Conservation (phyloP, 2,888 invertebrate genomes). For the Calameuta idolon region DNA sequence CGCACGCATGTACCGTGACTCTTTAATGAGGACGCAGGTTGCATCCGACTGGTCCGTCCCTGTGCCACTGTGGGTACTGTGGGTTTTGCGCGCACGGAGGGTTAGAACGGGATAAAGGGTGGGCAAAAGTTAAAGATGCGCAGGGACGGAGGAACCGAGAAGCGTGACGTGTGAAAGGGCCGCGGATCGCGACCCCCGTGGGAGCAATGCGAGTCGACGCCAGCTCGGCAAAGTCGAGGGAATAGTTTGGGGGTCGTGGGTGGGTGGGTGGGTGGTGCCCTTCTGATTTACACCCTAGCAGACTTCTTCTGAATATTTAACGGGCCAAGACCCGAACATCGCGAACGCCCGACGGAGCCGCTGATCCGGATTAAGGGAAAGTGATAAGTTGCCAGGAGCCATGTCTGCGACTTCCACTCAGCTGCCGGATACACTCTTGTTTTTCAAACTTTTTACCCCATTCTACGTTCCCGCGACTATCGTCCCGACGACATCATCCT, state of each 20-base stretch:
- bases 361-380: slow-evolving; percentile 58
- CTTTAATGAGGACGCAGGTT: no score
- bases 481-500: no score
- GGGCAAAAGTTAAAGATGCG: not conserved
- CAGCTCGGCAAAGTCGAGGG: slow-evolving; percentile 22
- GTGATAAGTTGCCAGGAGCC: slow-evolving; percentile 51
- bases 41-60: no score
- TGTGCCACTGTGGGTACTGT: no score
- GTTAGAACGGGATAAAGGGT: no score
- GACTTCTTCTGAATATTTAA: slow-evolving; percentile 58
- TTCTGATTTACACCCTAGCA: slow-evolving; percentile 49
- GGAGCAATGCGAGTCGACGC: slow-evolving; percentile 39
- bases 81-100: no score
- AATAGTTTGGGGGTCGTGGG: slow-evolving; percentile 25
- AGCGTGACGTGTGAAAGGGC: not conserved
- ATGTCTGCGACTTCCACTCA: slow-evolving; percentile 26
- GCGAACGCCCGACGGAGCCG: slow-evolving; percentile 35
- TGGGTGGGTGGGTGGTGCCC: slow-evolving; percentile 32
- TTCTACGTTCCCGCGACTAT: not conserved
- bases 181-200: not conserved
- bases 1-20: no score
- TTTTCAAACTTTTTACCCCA: slow-evolving; percentile 15
- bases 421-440: slow-evolving; percentile 20
- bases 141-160: not conserved
- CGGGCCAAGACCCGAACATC: slow-evolving; percentile 46